Conservation (phyloP, 1,140 invertebrate genomes). For the Wiebesia pumilae region DNA sequence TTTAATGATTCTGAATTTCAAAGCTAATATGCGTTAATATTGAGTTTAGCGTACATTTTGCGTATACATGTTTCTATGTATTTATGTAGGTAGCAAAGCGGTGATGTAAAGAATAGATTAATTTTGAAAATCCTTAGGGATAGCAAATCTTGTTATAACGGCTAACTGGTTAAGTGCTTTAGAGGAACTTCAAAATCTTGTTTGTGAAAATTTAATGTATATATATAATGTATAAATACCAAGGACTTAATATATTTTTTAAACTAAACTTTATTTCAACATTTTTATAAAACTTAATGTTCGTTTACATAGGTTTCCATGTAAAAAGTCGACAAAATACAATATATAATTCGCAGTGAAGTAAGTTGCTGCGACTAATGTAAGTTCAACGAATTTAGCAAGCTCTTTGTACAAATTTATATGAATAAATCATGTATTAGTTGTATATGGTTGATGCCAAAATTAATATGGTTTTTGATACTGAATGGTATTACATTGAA, state of each 20-base stretch:
- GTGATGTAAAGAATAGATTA: constrained; percentile 19
- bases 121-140: constrained; percentile 41
- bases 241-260: not conserved
- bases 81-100: not conserved
- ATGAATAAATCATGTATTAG: too few relatives aligned
- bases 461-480: too few relatives aligned
- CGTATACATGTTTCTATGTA: not conserved
- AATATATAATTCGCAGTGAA: too few relatives aligned
- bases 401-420: too few relatives aligned
- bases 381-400: too few relatives aligned
- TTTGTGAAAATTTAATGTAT: constrained; percentile 6
- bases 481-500: too few relatives aligned
- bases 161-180: constrained; percentile 27
- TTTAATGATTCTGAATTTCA: too few relatives aligned
- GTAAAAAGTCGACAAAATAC: too few relatives aligned
- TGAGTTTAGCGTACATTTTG: not conserved
- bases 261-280: not conserved
- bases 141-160: constrained; percentile 52
- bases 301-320: not conserved
- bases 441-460: too few relatives aligned
- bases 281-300: not conserved
- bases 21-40: too few relatives aligned
- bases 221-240: not conserved
- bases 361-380: too few relatives aligned
- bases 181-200: constrained; percentile 20